A percentile compares a stretch with the other conserved stretches of the same genome.
Evolutionary conservation across 2,888 invertebrate species (phyloP).

Genomic region (Caenorhabditis zanzibari): DNA sequence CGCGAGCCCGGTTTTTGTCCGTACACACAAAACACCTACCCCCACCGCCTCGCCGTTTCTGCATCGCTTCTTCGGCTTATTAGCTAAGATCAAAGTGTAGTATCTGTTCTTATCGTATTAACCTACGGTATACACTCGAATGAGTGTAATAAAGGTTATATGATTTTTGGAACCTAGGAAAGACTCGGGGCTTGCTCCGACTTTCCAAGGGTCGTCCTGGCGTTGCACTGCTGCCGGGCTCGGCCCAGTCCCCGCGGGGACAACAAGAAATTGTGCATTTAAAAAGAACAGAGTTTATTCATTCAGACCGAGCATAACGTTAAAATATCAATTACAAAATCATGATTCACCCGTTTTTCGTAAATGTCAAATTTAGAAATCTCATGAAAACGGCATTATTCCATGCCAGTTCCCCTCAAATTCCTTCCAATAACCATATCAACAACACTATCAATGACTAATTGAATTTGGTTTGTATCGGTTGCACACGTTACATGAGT

Average conservation of each 20-base stretch:
- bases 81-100: slow-evolving; percentile 69
- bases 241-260: slow-evolving; percentile 65
- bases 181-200: slow-evolving; percentile 69
- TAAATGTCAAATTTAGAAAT: background rate
- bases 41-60: background rate
- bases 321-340: no score
- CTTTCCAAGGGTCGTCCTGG: slow-evolving; percentile 67
- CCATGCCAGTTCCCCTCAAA: slow-evolving; percentile 73
- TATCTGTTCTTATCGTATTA: slow-evolving; percentile 71
- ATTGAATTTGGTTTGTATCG: slow-evolving; percentile 71
- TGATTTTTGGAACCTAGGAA: slow-evolving; percentile 66
- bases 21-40: background rate
- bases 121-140: slow-evolving; percentile 69
- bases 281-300: no score
- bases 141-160: slow-evolving; percentile 68
- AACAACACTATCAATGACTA: slow-evolving; percentile 73
- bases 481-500: slow-evolving; percentile 72
- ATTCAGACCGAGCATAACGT: no score
- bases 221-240: slow-evolving; percentile 67
- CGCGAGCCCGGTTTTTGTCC: slow-evolving; percentile 19
- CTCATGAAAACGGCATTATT: slow-evolving; percentile 46
- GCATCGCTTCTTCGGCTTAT: slow-evolving; percentile 66
- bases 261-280: background rate
- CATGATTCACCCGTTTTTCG: background rate
- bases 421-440: slow-evolving; percentile 75